Percentiles rank a stretch among this genome's conserved stretches.
Evolutionary conservation across 2,113 vertebrate genomes (phyloP).

Genomic region (Dipodomys stephensi): DNA sequence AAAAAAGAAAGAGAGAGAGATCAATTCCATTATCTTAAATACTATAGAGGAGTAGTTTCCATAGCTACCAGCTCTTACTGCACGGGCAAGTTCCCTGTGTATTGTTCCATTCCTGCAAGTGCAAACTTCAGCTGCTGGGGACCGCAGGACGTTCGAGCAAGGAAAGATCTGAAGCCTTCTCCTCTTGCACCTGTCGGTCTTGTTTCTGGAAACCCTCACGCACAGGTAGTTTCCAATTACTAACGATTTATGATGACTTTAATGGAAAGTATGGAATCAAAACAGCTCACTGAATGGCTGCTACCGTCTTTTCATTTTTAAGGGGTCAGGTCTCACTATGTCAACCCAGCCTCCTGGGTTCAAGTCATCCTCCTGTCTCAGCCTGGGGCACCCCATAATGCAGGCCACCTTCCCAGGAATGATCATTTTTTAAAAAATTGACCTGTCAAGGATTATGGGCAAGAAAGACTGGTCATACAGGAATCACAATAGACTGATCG

Average conservation of each 20-base stretch:
- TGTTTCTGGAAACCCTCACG: slow-evolving; percentile 30
- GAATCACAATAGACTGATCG: not conserved
- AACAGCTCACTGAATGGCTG: not conserved
- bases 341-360: not conserved
- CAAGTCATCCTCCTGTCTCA: not conserved
- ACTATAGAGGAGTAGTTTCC: slow-evolving; percentile 31
- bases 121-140: not conserved
- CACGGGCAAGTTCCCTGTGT: too few species aligned
- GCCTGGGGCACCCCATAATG: not conserved
- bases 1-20: too few species aligned
- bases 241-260: slow-evolving; percentile 11
- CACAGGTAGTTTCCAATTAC: not conserved
- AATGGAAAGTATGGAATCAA: slow-evolving; percentile 27
- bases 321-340: not conserved
- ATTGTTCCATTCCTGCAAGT: slow-evolving; percentile 33
- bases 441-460: not conserved
- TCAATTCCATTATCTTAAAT: slow-evolving; percentile 39
- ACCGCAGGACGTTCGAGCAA: not conserved
- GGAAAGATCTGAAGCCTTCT: not conserved
- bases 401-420: not conserved
- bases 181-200: not conserved
- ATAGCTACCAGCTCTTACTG: slow-evolving; percentile 59
- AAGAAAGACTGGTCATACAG: not conserved
- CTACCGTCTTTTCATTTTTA: not conserved
- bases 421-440: slow-evolving; percentile 18